Percentiles rank a stretch among this genome's conserved stretches.
phyloP scores from a whole-genome alignment of 2,888 invertebrate species.

The Bembecia ichneumoniformis region DNA sequence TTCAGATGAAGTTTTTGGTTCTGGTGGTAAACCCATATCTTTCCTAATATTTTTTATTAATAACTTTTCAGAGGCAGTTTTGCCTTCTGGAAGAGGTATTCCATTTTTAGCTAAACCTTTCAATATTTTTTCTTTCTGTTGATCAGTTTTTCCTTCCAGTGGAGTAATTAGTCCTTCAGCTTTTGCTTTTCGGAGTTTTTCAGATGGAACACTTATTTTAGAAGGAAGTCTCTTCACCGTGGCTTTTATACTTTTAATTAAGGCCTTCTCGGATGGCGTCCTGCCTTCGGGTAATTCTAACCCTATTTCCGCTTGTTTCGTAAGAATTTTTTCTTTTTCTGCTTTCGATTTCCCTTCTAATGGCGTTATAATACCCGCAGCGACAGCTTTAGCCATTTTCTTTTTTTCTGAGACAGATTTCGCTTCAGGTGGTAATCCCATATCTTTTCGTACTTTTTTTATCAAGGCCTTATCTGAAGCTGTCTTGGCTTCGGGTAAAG shows the following conservation, averaged over 20 bases:
- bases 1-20: slow-evolving; percentile 12
- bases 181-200: slow-evolving; percentile 18
- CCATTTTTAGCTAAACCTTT: slow-evolving; percentile 21
- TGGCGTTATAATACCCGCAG: slow-evolving; percentile 18
- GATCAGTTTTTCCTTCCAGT: slow-evolving; percentile 23
- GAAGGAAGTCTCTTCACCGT: slow-evolving; percentile 14
- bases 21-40: slow-evolving; percentile 8
- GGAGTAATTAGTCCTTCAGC: slow-evolving; percentile 24
- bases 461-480: slow-evolving; percentile 20
- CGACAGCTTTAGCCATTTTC: slow-evolving; percentile 16
- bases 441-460: slow-evolving; percentile 14
- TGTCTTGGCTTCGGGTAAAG: slow-evolving; percentile 19
- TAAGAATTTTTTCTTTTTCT: slow-evolving; percentile 20
- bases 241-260: slow-evolving; percentile 1
- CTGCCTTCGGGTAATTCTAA: slow-evolving; percentile 10
- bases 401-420: slow-evolving; percentile 13
- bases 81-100: slow-evolving; percentile 18
- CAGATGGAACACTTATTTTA: slow-evolving; percentile 13
- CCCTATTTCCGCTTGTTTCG: slow-evolving; percentile 16
- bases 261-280: slow-evolving; percentile 7
- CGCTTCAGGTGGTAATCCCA: slow-evolving; percentile 15
- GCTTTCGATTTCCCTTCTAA: slow-evolving; percentile 20
- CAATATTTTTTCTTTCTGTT: slow-evolving; percentile 29
- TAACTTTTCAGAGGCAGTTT: slow-evolving; percentile 20
- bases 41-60: slow-evolving; percentile 11